Evolutionary conservation across 2,797 vertebrate species (phyloP), one percentile per base, ranked within the genome.

Genomic region (Morus bassanus): DNA sequence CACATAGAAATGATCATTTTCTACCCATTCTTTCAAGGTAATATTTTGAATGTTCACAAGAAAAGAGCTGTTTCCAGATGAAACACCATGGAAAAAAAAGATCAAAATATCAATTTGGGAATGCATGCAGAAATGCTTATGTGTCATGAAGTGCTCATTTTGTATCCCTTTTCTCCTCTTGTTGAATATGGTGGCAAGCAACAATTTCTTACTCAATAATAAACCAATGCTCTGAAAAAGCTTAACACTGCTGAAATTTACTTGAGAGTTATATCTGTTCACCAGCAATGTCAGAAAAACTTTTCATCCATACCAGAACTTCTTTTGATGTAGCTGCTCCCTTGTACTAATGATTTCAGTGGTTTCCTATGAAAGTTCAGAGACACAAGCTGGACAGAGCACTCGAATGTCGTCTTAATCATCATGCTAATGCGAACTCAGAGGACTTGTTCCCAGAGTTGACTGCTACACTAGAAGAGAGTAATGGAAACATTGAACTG

Each of bases 401-500:
- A 81, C 13, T 77, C 60, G 76, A 68, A 45, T 14, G 8, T 57
- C 37, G 18, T 68, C 57, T 60, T 79, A 87, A 85, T 43, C 31
- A 39, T 24, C 48, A 35, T n/a, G 17, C 19, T 74, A 56, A 76
- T 24, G 56, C 6, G 18, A 91, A 79, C 30, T 67, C 78, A 72
- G 48, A 35, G 41, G 21, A 83, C 76, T 81, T 45, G n/a, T 73
- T 92, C 60, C 64, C 48, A 72, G 63, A 91, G 45, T 15, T 83
- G 12, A 63, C 46, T 75, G 48, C 33, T 97, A 31, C 16, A 68
- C 73, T 93, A 89, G 78, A 93, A 73, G 51, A 77, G 7, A 73
- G 21, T 70, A 84, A 41, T 46, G 41, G 90, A 97, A 96, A 91
- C 41, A 95, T 18, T 70, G 59, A 85, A 48, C 35, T 96, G 45